phyloP scores from a whole-genome alignment of 1,140 invertebrate species.

The Drosophila arawakana region DNA sequence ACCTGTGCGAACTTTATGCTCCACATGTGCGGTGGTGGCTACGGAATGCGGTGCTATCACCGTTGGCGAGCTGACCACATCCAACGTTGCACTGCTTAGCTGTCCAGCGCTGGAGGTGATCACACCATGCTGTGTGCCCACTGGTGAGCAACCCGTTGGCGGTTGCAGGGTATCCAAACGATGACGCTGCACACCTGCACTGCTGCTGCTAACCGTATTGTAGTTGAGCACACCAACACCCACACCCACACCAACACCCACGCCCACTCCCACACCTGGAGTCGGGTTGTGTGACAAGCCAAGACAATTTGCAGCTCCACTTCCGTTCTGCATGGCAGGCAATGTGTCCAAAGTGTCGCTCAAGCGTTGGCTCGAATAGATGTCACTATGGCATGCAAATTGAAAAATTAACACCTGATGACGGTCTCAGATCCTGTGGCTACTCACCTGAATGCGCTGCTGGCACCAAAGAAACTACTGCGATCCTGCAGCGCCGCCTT shows the following conservation, averaged over 20 bases:
- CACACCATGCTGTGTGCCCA: conserved; percentile 74
- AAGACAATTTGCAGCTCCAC: conserved; percentile 68
- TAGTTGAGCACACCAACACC: conserved; percentile 75
- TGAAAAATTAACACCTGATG: conserved; percentile 12
- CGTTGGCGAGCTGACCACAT: conserved; percentile 59
- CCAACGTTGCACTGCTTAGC: conserved; percentile 47
- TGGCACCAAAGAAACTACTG: conserved; percentile 80
- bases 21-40: conserved; percentile 62
- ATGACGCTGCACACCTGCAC: conserved; percentile 71
- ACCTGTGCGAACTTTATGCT: conserved; percentile 77
- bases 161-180: conserved; percentile 75
- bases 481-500: conserved; percentile 91
- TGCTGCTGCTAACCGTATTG: conserved; percentile 77
- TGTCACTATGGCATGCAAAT: conserved; percentile 61
- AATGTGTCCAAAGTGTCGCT: conserved; percentile 78
- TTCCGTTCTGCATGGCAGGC: conserved; percentile 71
- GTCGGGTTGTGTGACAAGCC: conserved; percentile 71
- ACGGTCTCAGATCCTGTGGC: background rate
- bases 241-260: conserved; percentile 50
- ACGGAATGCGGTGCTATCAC: conserved; percentile 48
- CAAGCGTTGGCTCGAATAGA: conserved; percentile 80
- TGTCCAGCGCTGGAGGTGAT: conserved; percentile 75
- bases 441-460: conserved; percentile 81
- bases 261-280: conserved; percentile 47
- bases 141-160: conserved; percentile 74